A percentile compares a stretch with the other conserved stretches of the same genome.
Evolutionary conservation across 2,113 vertebrate species (phyloP).

Genomic region (Chaetura pelagica): DNA sequence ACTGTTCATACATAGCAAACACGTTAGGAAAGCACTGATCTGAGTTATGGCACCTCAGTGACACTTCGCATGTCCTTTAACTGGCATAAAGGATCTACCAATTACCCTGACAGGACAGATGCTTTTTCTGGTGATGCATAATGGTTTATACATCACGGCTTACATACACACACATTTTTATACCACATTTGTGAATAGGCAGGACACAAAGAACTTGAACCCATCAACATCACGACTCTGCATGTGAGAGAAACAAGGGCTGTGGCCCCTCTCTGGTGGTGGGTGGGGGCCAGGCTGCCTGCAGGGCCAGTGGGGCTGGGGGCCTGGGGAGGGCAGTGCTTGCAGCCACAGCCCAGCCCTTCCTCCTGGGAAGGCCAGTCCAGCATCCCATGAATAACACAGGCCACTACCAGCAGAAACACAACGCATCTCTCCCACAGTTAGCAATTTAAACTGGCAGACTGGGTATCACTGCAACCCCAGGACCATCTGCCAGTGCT

Average conservation of each 20-base stretch:
- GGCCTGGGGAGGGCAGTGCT: neutral
- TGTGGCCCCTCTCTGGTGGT: neutral
- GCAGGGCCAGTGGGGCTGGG: no score
- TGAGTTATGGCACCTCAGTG: neutral
- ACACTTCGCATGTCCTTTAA: neutral
- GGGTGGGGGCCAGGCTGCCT: neutral
- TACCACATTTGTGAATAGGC: neutral
- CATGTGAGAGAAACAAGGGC: accelerated
- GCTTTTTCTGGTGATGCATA: neutral
- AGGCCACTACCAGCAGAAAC: neutral
- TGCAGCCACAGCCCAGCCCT: neutral
- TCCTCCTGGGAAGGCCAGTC: neutral
- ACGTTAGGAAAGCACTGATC: neutral
- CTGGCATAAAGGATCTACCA: neutral
- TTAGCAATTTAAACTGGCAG: neutral
- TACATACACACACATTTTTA: neutral
- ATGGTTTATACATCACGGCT: neutral
- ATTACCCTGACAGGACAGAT: neutral
- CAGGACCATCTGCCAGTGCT: accelerated
- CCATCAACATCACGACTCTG: neutral
- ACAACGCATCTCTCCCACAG: no score
- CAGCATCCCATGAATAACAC: neutral
- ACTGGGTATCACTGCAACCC: neutral
- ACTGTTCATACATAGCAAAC: neutral
- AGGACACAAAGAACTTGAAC: neutral